Evolutionary conservation across 2,888 invertebrate genomes (phyloP).

Genomic region (Caenorhabditis uteleia): DNA sequence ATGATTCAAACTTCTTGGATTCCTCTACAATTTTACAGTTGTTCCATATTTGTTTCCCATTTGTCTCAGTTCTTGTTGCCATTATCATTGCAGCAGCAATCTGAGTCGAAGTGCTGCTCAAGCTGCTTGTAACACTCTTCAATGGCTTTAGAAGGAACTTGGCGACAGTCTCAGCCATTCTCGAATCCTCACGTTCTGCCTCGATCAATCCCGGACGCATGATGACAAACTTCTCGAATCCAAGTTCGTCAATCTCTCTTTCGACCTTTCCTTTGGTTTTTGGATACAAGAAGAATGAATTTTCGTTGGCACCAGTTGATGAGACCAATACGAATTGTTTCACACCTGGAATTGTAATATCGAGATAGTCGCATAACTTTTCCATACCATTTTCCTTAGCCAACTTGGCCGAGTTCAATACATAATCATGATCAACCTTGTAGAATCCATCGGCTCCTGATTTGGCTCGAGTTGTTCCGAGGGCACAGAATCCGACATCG

Average conservation of each 20-base stretch:
- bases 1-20: conserved; percentile 35
- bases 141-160: conserved; percentile 38
- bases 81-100: conserved; percentile 49
- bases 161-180: conserved; percentile 28
- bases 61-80: conserved; percentile 18
- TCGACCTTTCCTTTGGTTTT: conserved; percentile 70
- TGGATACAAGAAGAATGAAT: conserved; percentile 71
- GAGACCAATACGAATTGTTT: conserved; percentile 73
- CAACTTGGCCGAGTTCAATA: conserved; percentile 71
- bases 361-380: too few relatives aligned
- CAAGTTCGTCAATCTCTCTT: conserved; percentile 40
- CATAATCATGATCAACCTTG: conserved; percentile 74
- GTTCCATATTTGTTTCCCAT: conserved; percentile 34
- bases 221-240: conserved; percentile 49
- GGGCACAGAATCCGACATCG: conserved; percentile 73
- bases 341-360: conserved; percentile 64
- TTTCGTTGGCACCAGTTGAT: conserved; percentile 72
- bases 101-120: conserved; percentile 36
- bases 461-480: conserved; percentile 73
- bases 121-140: conserved; percentile 23
- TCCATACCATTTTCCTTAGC: conserved; percentile 70
- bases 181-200: conserved; percentile 26
- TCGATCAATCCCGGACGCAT: conserved; percentile 50
- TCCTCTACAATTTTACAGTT: conserved; percentile 40
- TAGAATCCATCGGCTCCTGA: conserved; percentile 73